Conservation (phyloP, 2,888 invertebrate genomes). For the Eristalis tenax region DNA sequence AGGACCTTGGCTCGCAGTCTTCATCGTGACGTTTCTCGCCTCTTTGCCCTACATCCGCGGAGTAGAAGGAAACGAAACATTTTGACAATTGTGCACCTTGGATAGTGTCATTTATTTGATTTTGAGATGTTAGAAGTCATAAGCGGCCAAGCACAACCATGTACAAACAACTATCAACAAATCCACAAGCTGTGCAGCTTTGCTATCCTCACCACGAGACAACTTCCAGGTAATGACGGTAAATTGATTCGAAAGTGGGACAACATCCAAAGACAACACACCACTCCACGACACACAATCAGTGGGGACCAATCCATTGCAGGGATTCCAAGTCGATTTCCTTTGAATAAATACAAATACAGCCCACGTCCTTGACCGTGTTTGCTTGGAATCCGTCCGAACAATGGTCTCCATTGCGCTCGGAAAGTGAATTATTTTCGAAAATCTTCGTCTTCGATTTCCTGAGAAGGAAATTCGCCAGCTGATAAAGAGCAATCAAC, state of each 20-base stretch:
- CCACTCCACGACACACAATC: background rate
- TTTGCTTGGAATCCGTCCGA: conserved; percentile 29
- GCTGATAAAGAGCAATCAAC: conserved; percentile 30
- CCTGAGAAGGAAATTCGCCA: conserved; percentile 31
- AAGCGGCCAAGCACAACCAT: background rate
- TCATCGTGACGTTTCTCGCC: too few species aligned
- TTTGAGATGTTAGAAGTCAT: background rate
- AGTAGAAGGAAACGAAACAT: too few species aligned
- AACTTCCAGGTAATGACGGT: conserved; percentile 49
- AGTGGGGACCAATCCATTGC: background rate
- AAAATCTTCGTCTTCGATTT: conserved; percentile 37
- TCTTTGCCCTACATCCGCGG: too few species aligned
- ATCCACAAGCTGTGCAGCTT: background rate
- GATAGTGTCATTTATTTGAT: too few species aligned
- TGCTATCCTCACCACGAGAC: background rate
- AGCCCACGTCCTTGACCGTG: background rate
- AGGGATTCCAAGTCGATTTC: background rate
- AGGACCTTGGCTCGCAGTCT: too few species aligned
- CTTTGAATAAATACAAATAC: background rate
- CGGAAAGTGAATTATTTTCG: conserved; percentile 37
- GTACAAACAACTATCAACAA: background rate
- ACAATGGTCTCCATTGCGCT: conserved; percentile 3
- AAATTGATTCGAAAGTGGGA: conserved; percentile 51
- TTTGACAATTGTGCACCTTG: too few species aligned
- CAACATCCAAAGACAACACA: conserved; percentile 12